phyloP scores from a whole-genome alignment of 2,797 vertebrate species.

The Hypotaenidia okinawae region DNA sequence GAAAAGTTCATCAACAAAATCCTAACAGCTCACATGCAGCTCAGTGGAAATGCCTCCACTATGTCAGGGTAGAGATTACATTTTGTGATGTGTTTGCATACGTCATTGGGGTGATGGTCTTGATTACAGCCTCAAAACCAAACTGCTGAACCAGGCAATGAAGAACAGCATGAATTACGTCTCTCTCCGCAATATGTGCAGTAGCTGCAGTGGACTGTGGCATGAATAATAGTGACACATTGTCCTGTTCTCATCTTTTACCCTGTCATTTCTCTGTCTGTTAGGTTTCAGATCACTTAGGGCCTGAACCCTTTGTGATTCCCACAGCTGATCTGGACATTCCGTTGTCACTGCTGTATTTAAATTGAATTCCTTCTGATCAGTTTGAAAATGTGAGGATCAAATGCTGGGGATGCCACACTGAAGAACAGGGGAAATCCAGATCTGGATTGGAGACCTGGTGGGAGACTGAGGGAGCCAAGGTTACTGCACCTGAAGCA shows the following conservation, averaged over 20 bases:
- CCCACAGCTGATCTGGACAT: background rate
- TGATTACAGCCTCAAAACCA: background rate
- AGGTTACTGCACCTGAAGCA: background rate
- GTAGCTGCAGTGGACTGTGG: background rate
- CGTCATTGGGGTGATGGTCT: background rate
- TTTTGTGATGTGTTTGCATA: background rate
- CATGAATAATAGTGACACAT: background rate
- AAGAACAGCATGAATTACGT: background rate
- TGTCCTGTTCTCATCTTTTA: background rate
- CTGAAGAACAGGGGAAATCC: background rate
- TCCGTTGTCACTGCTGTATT: background rate
- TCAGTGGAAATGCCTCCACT: background rate
- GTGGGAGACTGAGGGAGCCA: background rate
- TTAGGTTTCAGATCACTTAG: background rate
- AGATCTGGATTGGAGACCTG: background rate
- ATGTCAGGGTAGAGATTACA: background rate
- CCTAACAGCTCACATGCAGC: background rate
- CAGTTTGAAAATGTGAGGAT: background rate
- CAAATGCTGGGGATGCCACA: background rate
- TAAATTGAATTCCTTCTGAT: background rate
- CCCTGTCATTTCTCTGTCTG: background rate
- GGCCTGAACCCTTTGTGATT: background rate
- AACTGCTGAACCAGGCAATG: background rate
- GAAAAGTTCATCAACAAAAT: background rate
- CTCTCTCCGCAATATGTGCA: background rate